Percentiles rank a stretch among this genome's conserved stretches.
phyloP scores from a whole-genome alignment of 53 echinoderm and acorn worm species.

The Zoroaster sp. region DNA sequence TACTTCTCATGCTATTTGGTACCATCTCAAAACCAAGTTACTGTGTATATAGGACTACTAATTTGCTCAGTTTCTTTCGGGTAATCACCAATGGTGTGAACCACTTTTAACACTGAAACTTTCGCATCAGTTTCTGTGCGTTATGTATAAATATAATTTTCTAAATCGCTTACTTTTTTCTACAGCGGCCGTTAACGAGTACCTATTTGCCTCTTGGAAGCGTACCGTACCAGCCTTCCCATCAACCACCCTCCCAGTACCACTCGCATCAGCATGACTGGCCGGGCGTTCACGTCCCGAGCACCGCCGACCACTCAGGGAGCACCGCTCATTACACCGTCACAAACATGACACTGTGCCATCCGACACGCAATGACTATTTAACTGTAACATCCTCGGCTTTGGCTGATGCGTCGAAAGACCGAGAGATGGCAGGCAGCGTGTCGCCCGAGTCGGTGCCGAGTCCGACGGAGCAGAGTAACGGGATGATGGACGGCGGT shows the following conservation, averaged over 20 bases:
- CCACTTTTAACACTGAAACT: too few relatives aligned
- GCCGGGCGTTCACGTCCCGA: slow-evolving; percentile 66
- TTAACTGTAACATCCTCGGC: slow-evolving; percentile 29
- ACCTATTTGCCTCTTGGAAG: slow-evolving; percentile 78
- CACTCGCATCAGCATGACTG: slow-evolving; percentile 81
- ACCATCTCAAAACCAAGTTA: too few relatives aligned
- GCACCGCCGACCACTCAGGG: slow-evolving; percentile 62
- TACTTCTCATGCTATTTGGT: too few relatives aligned
- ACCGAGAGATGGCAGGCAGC: slow-evolving; percentile 40
- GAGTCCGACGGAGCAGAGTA: slow-evolving; percentile 31
- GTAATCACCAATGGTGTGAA: too few relatives aligned
- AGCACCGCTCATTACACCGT: slow-evolving; percentile 27
- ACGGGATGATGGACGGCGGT: slow-evolving; percentile 21
- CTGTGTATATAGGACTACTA: too few relatives aligned
- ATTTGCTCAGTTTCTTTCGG: too few relatives aligned
- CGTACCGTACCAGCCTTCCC: slow-evolving; percentile 84
- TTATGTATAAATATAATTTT: too few relatives aligned
- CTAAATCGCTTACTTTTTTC: too few relatives aligned
- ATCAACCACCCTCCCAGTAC: slow-evolving; percentile 73
- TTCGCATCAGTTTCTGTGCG: too few relatives aligned
- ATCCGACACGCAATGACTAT: slow-evolving; percentile 67
- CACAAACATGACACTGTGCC: slow-evolving; percentile 63
- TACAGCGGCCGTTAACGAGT: slow-evolving; percentile 77
- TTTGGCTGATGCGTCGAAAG: background rate
- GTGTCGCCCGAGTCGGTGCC: slow-evolving; percentile 49